phyloP scores from a whole-genome alignment of 2,797 vertebrate species.

The Pseudochirops cupreus region DNA sequence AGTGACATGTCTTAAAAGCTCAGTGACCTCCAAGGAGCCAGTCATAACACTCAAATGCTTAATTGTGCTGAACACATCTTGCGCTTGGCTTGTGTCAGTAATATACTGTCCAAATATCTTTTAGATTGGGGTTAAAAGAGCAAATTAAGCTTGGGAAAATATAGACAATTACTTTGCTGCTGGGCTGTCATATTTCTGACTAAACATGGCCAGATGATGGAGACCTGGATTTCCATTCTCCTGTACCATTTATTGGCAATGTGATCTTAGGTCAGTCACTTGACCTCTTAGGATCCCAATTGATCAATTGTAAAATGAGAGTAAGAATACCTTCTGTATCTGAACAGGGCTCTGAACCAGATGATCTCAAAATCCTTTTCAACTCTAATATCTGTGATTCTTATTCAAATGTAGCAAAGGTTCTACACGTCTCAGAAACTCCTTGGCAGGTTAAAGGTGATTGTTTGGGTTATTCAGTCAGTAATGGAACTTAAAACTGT shows the following conservation, averaged over 20 bases:
- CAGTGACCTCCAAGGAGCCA: conserved; percentile 46
- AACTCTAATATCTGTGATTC: background rate
- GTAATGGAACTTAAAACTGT: background rate
- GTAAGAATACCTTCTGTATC: background rate
- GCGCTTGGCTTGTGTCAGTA: conserved; percentile 35
- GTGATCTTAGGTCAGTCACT: background rate
- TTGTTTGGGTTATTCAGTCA: background rate
- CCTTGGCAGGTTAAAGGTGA: background rate
- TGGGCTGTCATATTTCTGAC: conserved; percentile 43
- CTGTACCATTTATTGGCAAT: background rate
- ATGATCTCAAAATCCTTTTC: background rate
- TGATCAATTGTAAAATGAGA: background rate
- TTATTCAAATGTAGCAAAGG: background rate
- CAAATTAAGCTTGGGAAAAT: conserved; percentile 54
- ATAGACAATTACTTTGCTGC: conserved; percentile 46
- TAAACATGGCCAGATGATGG: conserved; percentile 33
- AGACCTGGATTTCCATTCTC: background rate
- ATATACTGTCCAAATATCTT: conserved; percentile 18
- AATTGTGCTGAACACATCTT: conserved; percentile 15
- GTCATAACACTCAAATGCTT: conserved; percentile 20
- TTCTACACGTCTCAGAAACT: background rate
- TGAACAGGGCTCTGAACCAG: background rate
- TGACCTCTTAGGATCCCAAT: background rate
- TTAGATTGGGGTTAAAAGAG: conserved; percentile 26
- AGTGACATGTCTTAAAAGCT: conserved; percentile 29